phyloP scores from a whole-genome alignment of 2,888 invertebrate species.

The Drosophila gaucha region DNA sequence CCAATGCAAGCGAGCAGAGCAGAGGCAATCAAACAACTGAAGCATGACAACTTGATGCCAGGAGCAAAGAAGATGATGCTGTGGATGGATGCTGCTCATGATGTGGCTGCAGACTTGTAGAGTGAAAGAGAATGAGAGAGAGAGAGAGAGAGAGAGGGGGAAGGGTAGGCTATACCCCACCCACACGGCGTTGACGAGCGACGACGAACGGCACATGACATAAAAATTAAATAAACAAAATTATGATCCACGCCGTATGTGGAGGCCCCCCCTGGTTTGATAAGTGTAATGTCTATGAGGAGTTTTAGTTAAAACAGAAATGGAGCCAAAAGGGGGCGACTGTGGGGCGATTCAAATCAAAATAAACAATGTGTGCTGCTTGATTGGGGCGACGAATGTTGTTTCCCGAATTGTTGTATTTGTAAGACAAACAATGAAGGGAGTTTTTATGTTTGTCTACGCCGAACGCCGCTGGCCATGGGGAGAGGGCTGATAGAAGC shows the following conservation, averaged over 20 bases:
- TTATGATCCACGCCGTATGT: slow-evolving; percentile 70
- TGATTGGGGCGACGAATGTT: slow-evolving; percentile 58
- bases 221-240: slow-evolving; percentile 79
- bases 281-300: slow-evolving; percentile 45
- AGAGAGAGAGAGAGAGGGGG: neutral
- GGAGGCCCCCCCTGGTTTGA: slow-evolving; percentile 36
- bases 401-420: slow-evolving; percentile 70
- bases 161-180: neutral
- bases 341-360: slow-evolving; percentile 54
- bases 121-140: neutral
- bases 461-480: slow-evolving; percentile 37
- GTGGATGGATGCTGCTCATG: slow-evolving; percentile 35
- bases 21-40: slow-evolving; percentile 79
- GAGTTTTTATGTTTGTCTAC: slow-evolving; percentile 50
- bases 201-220: slow-evolving; percentile 73
- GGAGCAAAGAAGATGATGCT: slow-evolving; percentile 56
- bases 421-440: slow-evolving; percentile 71
- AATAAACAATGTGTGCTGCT: slow-evolving; percentile 61
- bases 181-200: slow-evolving; percentile 42
- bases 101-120: slow-evolving; percentile 5
- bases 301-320: slow-evolving; percentile 34
- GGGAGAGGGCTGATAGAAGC: slow-evolving; percentile 3
- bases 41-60: slow-evolving; percentile 79
- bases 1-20: slow-evolving; percentile 64
- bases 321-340: neutral